Evolutionary conservation across 1,140 invertebrate genomes (phyloP), one percentile per base, ranked within the genome.

Genomic region (Lutraria rhynchaena): DNA sequence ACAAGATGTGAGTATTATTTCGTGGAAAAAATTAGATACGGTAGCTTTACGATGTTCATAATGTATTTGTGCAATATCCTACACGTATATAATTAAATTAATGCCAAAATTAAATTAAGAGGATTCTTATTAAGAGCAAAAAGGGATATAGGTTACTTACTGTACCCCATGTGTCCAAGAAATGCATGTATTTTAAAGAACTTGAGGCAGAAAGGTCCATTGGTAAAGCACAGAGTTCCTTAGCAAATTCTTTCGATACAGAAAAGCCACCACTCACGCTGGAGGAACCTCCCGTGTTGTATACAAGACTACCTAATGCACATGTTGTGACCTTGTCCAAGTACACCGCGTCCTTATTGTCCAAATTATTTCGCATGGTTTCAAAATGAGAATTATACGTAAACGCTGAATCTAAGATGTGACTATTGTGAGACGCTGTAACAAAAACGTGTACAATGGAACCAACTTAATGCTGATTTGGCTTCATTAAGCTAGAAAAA

Each of bases 131-230:
- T n/a, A n/a, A n/a, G 4, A 53, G 17, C 19, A 53, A n/a, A 9
- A 53, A 4, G 19, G 51, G 4, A 9, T 53, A 4, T 9, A n/a
- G 33, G 1, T 22, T 31, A 63, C 73, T 63, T 49, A 75, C 73
- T 15, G 73, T 75, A 29, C 73, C 73, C 73, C 73, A 75, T 60
- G 61, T 61, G 41, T 75, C 73, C n/a, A 75, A 31, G 41, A 75
- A 75, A 11, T 61, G n/a, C 73, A 61, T 75, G 33, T 61, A 75
- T 29, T 41, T 35, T 19, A 41, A 33, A 33, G 33, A 44, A 27
- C 57, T 75, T 7, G 35, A 2, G 9, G 49, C 4, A 33, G 49
- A 55, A 55, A 71, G 51, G 17, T 33, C 73, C 9, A 49, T 29
- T 1, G 73, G 58, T n/a, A 75, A 46, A 7, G 44, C 24, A 63